A percentile compares a stretch with the other conserved stretches of the same genome.
These are phyloP conservation scores for Alouatta palliata DNA, from an alignment of 2,113 vertebrate genomes.

Conservation along the genomic window DNA sequence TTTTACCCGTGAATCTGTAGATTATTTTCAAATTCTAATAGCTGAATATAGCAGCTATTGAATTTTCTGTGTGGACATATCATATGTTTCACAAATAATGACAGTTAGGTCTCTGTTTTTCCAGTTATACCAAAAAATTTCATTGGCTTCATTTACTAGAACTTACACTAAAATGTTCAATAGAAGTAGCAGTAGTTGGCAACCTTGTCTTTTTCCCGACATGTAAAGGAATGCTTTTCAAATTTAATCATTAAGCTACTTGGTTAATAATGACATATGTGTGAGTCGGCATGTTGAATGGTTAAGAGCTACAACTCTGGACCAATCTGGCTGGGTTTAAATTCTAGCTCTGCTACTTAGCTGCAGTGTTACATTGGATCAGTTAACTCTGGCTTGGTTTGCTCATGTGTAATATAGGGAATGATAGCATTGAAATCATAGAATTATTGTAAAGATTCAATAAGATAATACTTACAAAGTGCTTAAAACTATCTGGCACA, in stretches of 20 bases:
- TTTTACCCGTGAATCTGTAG: not conserved
- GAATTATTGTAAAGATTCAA: not conserved
- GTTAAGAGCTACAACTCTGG: not conserved
- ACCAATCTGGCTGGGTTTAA: not conserved
- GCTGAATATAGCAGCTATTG: not conserved
- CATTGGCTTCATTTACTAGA: conserved; percentile 29
- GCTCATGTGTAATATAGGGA: not conserved
- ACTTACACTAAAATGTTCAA: not conserved
- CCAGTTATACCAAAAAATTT: not conserved
- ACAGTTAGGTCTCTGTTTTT: conserved; percentile 20
- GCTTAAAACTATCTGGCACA: not conserved
- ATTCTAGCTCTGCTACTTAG: not conserved
- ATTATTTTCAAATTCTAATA: not conserved
- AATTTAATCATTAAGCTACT: not conserved
- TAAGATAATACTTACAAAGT: not conserved
- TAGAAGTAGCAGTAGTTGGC: not conserved
- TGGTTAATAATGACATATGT: not conserved
- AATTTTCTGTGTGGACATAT: not conserved
- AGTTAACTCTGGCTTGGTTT: conserved; percentile 2
- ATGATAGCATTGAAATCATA: not conserved
- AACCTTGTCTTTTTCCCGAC: not conserved
- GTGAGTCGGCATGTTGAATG: not conserved
- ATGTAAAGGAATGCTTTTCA: conserved; percentile 9
- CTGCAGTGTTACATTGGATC: not conserved
- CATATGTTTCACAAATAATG: not conserved